Evolutionary conservation across 2,797 vertebrate species (phyloP).

Genomic region (Meriones psammophilus): DNA sequence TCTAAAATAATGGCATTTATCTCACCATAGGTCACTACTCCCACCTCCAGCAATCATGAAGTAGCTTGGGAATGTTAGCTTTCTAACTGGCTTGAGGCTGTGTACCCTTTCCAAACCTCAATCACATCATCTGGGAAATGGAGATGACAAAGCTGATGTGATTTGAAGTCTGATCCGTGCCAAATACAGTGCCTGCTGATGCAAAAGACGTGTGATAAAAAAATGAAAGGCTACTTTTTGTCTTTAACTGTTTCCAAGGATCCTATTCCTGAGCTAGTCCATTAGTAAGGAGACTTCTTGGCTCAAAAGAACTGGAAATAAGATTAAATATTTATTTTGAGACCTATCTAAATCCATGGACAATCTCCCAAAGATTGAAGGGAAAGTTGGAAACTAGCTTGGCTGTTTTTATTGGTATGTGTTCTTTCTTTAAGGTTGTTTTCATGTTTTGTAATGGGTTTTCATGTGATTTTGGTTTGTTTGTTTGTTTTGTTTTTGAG

Average conservation of each 20-base stretch:
- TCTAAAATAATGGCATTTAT: background rate
- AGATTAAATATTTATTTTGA: background rate
- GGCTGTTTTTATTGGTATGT: background rate
- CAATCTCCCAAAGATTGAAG: background rate
- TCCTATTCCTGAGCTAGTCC: slow-evolving; percentile 18
- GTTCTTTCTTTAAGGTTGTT: slow-evolving; percentile 1
- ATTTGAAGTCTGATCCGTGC: background rate
- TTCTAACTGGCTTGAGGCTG: background rate
- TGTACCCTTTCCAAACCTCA: background rate
- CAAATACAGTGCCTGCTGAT: background rate
- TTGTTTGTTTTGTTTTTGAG: background rate
- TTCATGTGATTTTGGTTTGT: background rate
- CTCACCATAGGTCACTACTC: background rate
- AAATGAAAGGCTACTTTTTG: background rate
- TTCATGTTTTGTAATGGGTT: background rate
- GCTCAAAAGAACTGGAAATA: slow-evolving; percentile 32
- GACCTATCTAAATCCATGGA: background rate
- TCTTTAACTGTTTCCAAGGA: background rate
- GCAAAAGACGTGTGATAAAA: background rate
- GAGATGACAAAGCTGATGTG: background rate
- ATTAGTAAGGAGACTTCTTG: background rate
- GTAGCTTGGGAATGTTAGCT: background rate
- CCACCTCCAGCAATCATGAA: background rate
- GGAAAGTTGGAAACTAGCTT: background rate
- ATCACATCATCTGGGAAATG: slow-evolving; percentile 33